Conservation (phyloP, 2,113 vertebrate genomes). For the Tachycineta bicolor region DNA sequence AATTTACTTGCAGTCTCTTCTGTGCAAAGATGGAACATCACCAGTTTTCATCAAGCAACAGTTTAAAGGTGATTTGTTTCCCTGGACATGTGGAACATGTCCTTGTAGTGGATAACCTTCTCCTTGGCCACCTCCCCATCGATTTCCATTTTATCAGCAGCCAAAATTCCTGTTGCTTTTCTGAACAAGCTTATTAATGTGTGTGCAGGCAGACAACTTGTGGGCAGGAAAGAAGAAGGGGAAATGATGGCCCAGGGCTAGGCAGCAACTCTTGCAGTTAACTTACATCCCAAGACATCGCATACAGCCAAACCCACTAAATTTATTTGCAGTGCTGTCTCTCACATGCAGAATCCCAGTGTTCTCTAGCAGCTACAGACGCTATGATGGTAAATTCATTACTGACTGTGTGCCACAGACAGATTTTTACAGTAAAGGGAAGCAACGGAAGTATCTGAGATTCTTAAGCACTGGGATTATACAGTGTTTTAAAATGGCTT, state of each 20-base stretch:
- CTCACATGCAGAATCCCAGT: neutral
- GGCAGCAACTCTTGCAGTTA: neutral
- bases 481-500: constrained; percentile 33
- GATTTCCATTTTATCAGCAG: neutral
- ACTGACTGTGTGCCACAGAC: neutral
- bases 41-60: neutral
- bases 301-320: neutral
- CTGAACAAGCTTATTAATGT: neutral
- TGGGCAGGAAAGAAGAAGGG: neutral
- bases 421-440: constrained; percentile 23
- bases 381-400: neutral
- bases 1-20: neutral
- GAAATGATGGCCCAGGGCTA: neutral
- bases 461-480: constrained; percentile 28
- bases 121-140: neutral
- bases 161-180: neutral
- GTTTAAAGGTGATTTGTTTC: neutral
- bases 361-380: neutral
- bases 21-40: neutral
- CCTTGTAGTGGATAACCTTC: neutral
- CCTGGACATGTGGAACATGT: neutral
- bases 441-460: neutral
- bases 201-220: neutral
- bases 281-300: neutral
- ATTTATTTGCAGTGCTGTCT: neutral